phyloP scores from a whole-genome alignment of 2,888 invertebrate species.

The Hoplodrina blanda region DNA sequence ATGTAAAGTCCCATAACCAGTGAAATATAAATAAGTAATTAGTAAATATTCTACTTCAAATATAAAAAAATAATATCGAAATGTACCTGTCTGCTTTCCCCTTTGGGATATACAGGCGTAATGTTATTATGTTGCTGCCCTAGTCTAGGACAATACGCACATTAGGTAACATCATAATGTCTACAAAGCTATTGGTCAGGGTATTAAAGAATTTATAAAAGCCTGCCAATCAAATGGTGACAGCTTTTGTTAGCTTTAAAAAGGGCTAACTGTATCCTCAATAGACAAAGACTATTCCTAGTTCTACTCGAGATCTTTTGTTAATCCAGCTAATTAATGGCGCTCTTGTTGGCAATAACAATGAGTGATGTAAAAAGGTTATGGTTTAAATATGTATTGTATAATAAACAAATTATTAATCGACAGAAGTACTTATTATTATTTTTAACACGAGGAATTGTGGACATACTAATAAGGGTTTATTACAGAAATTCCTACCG shows the following conservation, averaged over 20 bases:
- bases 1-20: no score
- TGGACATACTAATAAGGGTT: not conserved
- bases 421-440: not conserved
- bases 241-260: not conserved
- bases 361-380: not conserved
- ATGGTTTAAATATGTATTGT: not conserved
- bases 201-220: not conserved
- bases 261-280: not conserved
- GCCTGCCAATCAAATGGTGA: conserved; percentile 1
- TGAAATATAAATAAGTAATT: no score
- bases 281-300: not conserved
- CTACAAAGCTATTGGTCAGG: not conserved
- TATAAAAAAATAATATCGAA: no score
- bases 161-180: no score
- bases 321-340: conserved; percentile 11
- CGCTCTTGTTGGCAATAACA: not conserved
- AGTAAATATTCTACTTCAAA: no score
- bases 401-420: conserved; percentile 9
- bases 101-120: no score
- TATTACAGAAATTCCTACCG: no score
- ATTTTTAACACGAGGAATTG: not conserved
- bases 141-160: conserved; percentile 6
- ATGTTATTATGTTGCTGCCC: no score
- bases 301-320: not conserved
- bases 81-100: no score